Base-by-base conservation (phyloP, 2,888 invertebrate genomes). In the Halictus quadricinctus region DNA sequence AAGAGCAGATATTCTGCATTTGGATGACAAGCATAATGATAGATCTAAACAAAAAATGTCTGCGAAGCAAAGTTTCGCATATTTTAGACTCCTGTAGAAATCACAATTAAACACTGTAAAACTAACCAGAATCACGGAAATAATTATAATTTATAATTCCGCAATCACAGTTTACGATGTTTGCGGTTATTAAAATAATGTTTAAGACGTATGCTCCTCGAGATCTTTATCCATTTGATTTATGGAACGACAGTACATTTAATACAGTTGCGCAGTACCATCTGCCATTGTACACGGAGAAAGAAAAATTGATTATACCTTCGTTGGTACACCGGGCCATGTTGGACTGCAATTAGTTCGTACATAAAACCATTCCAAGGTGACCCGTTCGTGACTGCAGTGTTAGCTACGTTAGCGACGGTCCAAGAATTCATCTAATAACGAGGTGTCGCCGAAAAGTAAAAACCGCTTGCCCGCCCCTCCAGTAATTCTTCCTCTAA, bases 401-500 rank as follows among this genome's bases (percentile, higher is more conserved):
- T 41, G 43, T 48, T 6, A 73, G 43, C 25, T n/a, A 72, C 25
- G 54, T 69, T 66, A 29, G n/a, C 25, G 72, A 50, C 41, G 72
- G 43, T 74, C 25, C 18, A 41, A 72, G 50, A n/a, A 77, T 25
- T 72, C 48, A 64, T 54, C 76, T 77, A 80, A 83, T 70, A 75
- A 75, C 76, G 80, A 85, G 77, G 83, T 85, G 85, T 77, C 83
- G 60, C 50, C 48, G 58, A 76, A 64, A 78, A 77, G 69, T 66
- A 77, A 72, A 83, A 80, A 72, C 50, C 29, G 6, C 60, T 13
- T 64, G 54, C 74, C 72, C 76, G 21, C 78, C 58, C n/a, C 43
- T 54, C n/a, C 69, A 29, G 73, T 82, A 85, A 80, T 73, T 87
- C 76, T 79, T 77, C 73, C 76, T n/a, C 43, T 86, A 88, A 88